These are phyloP conservation scores for Festucalex cinctus DNA, from an alignment of 2,113 vertebrate genomes.

Conservation along the genomic window DNA sequence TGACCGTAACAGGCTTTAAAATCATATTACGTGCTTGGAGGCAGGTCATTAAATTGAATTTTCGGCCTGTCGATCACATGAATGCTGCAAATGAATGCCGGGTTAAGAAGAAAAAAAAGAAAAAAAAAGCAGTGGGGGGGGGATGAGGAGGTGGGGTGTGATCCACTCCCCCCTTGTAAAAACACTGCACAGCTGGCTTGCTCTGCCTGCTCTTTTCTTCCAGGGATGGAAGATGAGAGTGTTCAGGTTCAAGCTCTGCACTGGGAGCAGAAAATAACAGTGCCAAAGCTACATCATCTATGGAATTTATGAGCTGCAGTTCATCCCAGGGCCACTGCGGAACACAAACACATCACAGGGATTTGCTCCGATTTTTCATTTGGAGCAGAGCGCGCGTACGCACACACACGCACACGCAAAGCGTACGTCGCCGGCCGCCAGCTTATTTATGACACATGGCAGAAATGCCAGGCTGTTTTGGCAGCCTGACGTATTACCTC, in stretches of 20 bases:
- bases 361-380: conserved; percentile 73
- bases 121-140: conserved; percentile 18
- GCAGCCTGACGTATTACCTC: conserved; percentile 68
- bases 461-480: conserved; percentile 69
- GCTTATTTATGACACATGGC: conserved; percentile 75
- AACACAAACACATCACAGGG: conserved; percentile 74
- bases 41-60: conserved; percentile 82
- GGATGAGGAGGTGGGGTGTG: conserved; percentile 21
- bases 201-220: conserved; percentile 43
- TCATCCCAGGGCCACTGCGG: conserved; percentile 71
- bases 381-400: conserved; percentile 43
- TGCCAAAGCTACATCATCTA: conserved; percentile 73
- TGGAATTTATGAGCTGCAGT: conserved; percentile 74
- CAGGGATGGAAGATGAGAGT: conserved; percentile 53
- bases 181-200: conserved; percentile 47
- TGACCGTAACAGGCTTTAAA: conserved; percentile 83
- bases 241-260: conserved; percentile 50
- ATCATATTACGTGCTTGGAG: conserved; percentile 75
- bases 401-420: conserved; percentile 45
- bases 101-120: conserved; percentile 54
- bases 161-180: conserved; percentile 35
- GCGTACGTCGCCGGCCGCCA: conserved; percentile 58
- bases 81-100: conserved; percentile 67
- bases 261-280: conserved; percentile 63
- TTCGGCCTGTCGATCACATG: conserved; percentile 76